phyloP scores from a whole-genome alignment of 2,888 invertebrate species.

The Nudaria mundana region DNA sequence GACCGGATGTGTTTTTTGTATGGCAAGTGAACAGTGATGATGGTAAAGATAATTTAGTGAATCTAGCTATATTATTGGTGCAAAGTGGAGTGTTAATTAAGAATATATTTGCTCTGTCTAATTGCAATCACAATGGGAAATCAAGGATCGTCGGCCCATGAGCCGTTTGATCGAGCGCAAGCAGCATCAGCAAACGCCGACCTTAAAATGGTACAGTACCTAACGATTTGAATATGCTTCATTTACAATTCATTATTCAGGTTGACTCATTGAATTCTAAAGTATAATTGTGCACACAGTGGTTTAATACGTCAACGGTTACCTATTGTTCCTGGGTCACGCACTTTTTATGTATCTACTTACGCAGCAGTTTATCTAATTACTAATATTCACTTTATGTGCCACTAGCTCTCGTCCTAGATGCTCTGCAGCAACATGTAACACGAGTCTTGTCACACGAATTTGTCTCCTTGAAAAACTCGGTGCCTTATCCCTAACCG shows the following conservation, averaged over 20 bases:
- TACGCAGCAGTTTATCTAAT: constrained; percentile 2
- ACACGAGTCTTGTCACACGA: no score
- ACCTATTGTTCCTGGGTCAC: constrained; percentile 35
- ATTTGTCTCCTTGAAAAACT: no score
- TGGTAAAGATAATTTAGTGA: constrained; percentile 24
- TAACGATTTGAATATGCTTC: constrained; percentile 40
- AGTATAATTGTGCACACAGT: constrained; percentile 13
- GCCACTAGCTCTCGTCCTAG: no score
- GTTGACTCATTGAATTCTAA: constrained; percentile 37
- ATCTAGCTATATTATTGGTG: constrained; percentile 36
- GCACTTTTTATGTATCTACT: constrained; percentile 12
- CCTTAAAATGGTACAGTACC: constrained; percentile 73
- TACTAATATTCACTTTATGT: constrained; percentile 11
- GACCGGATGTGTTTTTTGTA: constrained; percentile 22
- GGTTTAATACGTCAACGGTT: constrained; percentile 29
- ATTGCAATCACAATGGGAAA: constrained; percentile 84
- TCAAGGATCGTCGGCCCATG: constrained; percentile 90
- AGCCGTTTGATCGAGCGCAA: constrained; percentile 87
- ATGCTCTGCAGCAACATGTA: no score
- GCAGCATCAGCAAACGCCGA: constrained; percentile 69
- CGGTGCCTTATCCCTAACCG: no score
- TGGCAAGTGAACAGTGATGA: constrained; percentile 33
- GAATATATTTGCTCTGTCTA: constrained; percentile 27
- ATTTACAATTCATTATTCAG: constrained; percentile 43
- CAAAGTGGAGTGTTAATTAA: constrained; percentile 40